phyloP scores from a whole-genome alignment of 2,113 vertebrate genomes.

The Martes martes region DNA sequence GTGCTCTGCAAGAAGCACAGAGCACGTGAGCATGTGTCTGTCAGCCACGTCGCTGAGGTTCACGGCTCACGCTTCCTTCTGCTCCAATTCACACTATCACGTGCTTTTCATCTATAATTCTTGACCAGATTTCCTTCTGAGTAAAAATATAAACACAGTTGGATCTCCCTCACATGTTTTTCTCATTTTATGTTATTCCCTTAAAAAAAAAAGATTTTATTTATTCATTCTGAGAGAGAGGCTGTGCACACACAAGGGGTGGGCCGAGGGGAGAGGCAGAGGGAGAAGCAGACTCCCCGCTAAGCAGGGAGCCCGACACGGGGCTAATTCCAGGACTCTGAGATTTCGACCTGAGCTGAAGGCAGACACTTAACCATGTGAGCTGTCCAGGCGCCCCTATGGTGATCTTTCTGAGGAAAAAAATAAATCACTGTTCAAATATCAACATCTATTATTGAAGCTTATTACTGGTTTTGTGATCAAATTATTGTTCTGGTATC shows the following conservation, averaged over 20 bases:
- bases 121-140: not conserved
- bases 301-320: not conserved
- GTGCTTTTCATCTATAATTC: not conserved
- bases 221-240: not conserved
- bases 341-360: not conserved
- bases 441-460: not conserved
- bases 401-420: not conserved
- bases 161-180: not conserved
- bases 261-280: not conserved
- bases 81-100: fast-evolving
- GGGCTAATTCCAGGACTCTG: not conserved
- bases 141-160: not conserved
- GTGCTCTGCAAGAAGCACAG: slow-evolving; percentile 80
- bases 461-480: not conserved
- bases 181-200: not conserved
- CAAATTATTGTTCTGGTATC: not conserved
- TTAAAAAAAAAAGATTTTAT: not conserved
- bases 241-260: not conserved
- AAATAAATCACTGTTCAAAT: not conserved
- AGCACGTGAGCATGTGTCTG: fast-evolving
- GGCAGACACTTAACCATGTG: not conserved
- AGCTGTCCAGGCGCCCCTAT: not conserved
- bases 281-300: not conserved
- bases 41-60: fast-evolving
- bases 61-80: fast-evolving